phyloP scores from a whole-genome alignment of 2,888 invertebrate genomes.

The Antitype chi region DNA sequence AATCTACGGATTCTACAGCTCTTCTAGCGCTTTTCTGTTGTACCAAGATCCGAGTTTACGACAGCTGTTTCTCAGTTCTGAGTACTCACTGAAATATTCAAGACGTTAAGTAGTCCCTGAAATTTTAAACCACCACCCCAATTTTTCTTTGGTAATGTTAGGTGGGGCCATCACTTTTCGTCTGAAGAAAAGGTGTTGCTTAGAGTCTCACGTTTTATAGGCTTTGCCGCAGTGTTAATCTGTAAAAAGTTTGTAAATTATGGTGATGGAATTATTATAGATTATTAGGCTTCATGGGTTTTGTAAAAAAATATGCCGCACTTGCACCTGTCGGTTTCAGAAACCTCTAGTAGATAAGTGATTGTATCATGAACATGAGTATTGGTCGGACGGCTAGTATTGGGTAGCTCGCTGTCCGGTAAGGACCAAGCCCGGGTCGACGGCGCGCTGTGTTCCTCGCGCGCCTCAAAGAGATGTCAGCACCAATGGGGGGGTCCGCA shows the following conservation, averaged over 20 bases:
- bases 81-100: conserved; percentile 83
- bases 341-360: neutral
- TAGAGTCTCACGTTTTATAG: conserved; percentile 10
- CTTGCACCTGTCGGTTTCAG: neutral
- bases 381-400: too few species aligned
- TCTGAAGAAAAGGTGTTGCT: conserved; percentile 30
- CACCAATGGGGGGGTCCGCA: too few species aligned
- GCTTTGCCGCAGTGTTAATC: conserved; percentile 26
- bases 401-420: too few species aligned
- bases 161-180: conserved; percentile 44
- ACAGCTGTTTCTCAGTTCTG: conserved; percentile 76
- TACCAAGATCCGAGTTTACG: conserved; percentile 69
- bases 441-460: too few species aligned
- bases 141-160: conserved; percentile 56
- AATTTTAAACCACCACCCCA: conserved; percentile 72
- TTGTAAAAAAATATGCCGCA: neutral
- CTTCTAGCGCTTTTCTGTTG: conserved; percentile 47
- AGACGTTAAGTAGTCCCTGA: conserved; percentile 75
- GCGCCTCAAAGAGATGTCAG: too few species aligned
- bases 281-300: neutral
- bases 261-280: conserved; percentile 7
- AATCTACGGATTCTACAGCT: neutral
- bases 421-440: too few species aligned
- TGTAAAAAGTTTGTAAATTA: conserved; percentile 46
- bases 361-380: neutral